Evolutionary conservation across 2,797 vertebrate genomes (phyloP).

Genomic region (Trachurus trachurus): DNA sequence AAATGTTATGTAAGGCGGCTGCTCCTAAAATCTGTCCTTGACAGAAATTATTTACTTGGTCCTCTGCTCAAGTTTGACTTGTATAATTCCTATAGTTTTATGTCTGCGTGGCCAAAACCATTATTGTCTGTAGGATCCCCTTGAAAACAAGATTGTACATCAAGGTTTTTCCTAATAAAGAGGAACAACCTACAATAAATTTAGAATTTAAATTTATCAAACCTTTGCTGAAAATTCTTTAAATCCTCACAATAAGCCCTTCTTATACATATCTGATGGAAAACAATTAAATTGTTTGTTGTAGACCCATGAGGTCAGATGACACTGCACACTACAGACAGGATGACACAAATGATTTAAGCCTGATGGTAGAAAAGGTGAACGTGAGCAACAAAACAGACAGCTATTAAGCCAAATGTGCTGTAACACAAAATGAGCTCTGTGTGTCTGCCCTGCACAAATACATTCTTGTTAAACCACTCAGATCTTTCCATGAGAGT

Average conservation of each 20-base stretch:
- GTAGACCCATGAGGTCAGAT: not conserved
- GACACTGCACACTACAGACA: not conserved
- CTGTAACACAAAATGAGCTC: slow-evolving; percentile 16
- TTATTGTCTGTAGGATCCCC: no score
- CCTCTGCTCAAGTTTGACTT: not conserved
- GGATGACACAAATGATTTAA: slow-evolving; percentile 3
- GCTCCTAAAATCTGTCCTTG: not conserved
- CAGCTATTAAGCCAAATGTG: slow-evolving; percentile 28
- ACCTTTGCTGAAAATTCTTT: not conserved
- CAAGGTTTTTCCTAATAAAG: no score
- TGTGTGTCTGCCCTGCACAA: slow-evolving; percentile 9
- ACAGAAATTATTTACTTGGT: not conserved
- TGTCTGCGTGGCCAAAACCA: not conserved
- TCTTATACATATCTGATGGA: not conserved
- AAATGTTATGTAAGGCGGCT: not conserved
- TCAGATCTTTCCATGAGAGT: slow-evolving; percentile 30
- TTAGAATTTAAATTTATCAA: not conserved
- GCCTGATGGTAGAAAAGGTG: not conserved
- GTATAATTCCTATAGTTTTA: not conserved
- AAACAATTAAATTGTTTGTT: not conserved
- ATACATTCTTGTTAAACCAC: slow-evolving; percentile 32
- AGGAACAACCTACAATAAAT: no score
- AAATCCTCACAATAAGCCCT: not conserved
- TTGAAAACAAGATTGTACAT: no score
- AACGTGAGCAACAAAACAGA: slow-evolving; percentile 15